Conservation (phyloP, 2,113 vertebrate species). For the Crotalus tigris region DNA sequence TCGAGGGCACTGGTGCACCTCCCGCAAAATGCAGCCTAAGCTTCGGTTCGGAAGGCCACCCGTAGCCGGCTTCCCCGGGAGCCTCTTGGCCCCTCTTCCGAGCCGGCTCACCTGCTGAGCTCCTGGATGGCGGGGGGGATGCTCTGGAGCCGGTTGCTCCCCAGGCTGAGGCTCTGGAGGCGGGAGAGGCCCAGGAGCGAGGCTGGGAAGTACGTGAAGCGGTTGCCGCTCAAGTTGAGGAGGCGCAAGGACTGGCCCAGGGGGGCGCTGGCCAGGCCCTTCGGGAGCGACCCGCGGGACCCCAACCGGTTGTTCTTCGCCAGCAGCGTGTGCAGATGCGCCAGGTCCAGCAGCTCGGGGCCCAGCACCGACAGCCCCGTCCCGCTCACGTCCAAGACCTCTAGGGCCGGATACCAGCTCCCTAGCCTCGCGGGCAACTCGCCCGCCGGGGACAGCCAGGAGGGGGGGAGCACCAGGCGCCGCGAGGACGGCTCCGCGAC, state of each 20-base stretch:
- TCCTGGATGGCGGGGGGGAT: slow-evolving; percentile 91
- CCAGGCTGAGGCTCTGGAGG: slow-evolving; percentile 89
- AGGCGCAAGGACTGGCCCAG: slow-evolving; percentile 85
- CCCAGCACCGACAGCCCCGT: slow-evolving; percentile 82
- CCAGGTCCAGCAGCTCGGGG: slow-evolving; percentile 76
- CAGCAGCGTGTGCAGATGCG: slow-evolving; percentile 81
- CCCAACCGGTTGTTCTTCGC: slow-evolving; percentile 95
- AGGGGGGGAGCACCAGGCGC: slow-evolving; percentile 73
- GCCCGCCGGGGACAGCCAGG: slow-evolving; percentile 75
- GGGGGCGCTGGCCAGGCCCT: slow-evolving; percentile 71
- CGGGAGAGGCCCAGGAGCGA: slow-evolving; percentile 78
- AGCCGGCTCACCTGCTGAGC: slow-evolving; percentile 77
- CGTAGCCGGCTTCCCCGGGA: neutral
- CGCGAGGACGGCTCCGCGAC: slow-evolving; percentile 61
- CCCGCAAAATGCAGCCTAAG: neutral
- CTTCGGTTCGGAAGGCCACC: neutral
- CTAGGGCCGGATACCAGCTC: slow-evolving; percentile 78
- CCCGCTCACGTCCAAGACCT: slow-evolving; percentile 90
- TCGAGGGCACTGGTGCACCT: neutral
- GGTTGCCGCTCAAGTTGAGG: slow-evolving; percentile 93
- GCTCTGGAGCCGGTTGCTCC: slow-evolving; percentile 89
- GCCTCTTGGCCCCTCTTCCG: neutral
- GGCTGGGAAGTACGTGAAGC: slow-evolving; percentile 84
- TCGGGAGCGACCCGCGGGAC: slow-evolving; percentile 83
- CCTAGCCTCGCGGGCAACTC: slow-evolving; percentile 73